These are phyloP conservation scores for Alligator sinensis DNA, from an alignment of 2,113 vertebrate species.

Conservation along the genomic window DNA sequence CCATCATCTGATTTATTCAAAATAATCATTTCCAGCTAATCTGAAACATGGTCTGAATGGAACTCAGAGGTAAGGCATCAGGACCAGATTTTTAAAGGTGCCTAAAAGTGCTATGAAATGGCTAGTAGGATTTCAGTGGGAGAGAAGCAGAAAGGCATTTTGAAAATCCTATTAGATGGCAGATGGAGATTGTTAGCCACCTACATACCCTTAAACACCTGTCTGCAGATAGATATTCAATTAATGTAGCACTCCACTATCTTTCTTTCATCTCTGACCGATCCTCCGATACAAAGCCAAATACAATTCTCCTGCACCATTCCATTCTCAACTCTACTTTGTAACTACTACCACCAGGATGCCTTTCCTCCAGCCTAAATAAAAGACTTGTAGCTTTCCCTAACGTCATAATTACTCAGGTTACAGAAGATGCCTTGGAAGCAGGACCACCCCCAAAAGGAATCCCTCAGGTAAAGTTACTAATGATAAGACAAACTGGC, in stretches of 20 bases:
- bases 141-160: accelerated
- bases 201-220: accelerated
- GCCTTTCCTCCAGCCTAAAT: neutral
- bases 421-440: accelerated
- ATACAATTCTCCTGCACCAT: accelerated
- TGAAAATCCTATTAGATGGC: neutral
- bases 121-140: neutral
- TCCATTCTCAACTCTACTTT: neutral
- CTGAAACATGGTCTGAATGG: neutral
- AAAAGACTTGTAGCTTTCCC: neutral
- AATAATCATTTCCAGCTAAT: neutral
- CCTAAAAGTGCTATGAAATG: neutral
- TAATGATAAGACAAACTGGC: neutral
- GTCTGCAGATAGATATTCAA: neutral
- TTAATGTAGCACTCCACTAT: neutral
- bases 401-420: neutral
- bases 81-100: neutral
- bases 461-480: neutral
- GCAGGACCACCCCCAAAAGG: neutral
- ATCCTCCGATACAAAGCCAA: neutral
- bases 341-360: neutral
- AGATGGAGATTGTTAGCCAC: neutral
- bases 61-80: neutral
- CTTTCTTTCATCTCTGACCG: neutral
- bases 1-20: neutral